Evolutionary conservation across 2,113 vertebrate genomes (phyloP).

Genomic region (Numenius arquata): DNA sequence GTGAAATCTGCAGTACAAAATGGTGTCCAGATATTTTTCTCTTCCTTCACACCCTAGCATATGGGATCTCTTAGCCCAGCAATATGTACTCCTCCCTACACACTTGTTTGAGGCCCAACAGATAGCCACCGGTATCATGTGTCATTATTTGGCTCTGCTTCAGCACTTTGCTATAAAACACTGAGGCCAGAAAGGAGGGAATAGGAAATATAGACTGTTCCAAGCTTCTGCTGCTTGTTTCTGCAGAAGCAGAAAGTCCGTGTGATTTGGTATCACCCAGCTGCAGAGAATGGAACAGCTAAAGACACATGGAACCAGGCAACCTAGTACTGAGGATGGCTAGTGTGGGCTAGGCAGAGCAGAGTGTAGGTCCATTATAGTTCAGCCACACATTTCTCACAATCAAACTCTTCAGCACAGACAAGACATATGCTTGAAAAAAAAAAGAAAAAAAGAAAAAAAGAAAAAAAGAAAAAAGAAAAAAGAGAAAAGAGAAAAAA

Average conservation of each 20-base stretch:
- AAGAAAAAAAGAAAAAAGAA: not conserved
- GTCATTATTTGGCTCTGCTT: slow-evolving; percentile 1
- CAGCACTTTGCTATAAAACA: not conserved
- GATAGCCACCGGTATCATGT: not conserved
- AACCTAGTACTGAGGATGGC: not conserved
- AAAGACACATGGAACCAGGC: not conserved
- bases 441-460: too few species aligned
- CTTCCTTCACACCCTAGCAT: not conserved
- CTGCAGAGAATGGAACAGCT: not conserved
- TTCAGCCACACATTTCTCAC: not conserved
- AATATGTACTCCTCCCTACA: not conserved
- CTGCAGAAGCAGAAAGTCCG: not conserved
- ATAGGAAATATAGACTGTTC: not conserved
- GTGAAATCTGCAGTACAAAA: slow-evolving; percentile 9
- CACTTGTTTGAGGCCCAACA: slow-evolving; percentile 13
- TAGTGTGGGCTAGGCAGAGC: not conserved
- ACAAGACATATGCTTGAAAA: not conserved
- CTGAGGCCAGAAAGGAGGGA: not conserved
- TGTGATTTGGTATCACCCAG: not conserved
- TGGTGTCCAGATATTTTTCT: not conserved
- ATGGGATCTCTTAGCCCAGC: slow-evolving; percentile 13
- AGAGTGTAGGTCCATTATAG: not conserved
- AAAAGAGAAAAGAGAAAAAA: not conserved
- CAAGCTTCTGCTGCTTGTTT: not conserved
- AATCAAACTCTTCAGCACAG: not conserved